Percentiles rank a stretch among this genome's conserved stretches.
These are phyloP conservation scores for Pseudobourletiella spinata DNA, from an alignment of 1,140 invertebrate species.

Conservation along the genomic window DNA sequence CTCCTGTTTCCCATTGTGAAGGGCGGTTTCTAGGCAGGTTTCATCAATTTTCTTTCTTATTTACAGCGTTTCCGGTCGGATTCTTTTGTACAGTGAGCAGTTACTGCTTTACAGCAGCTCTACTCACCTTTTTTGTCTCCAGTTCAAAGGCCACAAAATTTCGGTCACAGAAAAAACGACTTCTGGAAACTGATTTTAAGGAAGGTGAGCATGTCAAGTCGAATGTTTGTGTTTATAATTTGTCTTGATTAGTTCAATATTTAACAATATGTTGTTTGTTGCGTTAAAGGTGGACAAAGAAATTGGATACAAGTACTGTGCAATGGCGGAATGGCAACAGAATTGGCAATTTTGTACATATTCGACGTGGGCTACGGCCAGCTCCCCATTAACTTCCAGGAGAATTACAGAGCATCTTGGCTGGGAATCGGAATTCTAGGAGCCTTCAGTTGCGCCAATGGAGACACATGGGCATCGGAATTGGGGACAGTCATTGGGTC, in stretches of 20 bases:
- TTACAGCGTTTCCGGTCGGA: constrained; percentile 59
- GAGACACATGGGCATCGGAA: constrained; percentile 88
- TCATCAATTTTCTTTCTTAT: background rate
- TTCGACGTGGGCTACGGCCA: constrained; percentile 71
- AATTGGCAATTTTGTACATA: constrained; percentile 63
- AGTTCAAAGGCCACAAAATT: constrained; percentile 77
- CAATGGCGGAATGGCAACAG: constrained; percentile 75
- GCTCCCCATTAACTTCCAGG: constrained; percentile 64
- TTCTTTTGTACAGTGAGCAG: constrained; percentile 71
- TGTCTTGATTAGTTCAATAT: background rate
- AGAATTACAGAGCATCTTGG: constrained; percentile 70
- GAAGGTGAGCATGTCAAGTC: constrained; percentile 50
- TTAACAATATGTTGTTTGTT: background rate
- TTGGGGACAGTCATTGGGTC: constrained; percentile 64
- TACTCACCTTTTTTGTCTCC: constrained; percentile 69
- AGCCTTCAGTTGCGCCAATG: constrained; percentile 60
- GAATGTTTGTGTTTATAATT: background rate
- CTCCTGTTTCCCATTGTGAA: too few species aligned
- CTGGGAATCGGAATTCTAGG: constrained; percentile 65
- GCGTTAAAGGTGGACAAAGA: constrained; percentile 58
- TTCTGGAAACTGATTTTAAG: constrained; percentile 68
- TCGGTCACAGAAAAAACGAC: constrained; percentile 55
- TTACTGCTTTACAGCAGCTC: constrained; percentile 61
- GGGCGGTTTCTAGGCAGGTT: too few species aligned
- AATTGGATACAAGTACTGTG: constrained; percentile 87